A percentile compares a stretch with the other conserved stretches of the same genome.
Conservation (phyloP, 2,113 vertebrate genomes). For the Lycaon pictus region DNA sequence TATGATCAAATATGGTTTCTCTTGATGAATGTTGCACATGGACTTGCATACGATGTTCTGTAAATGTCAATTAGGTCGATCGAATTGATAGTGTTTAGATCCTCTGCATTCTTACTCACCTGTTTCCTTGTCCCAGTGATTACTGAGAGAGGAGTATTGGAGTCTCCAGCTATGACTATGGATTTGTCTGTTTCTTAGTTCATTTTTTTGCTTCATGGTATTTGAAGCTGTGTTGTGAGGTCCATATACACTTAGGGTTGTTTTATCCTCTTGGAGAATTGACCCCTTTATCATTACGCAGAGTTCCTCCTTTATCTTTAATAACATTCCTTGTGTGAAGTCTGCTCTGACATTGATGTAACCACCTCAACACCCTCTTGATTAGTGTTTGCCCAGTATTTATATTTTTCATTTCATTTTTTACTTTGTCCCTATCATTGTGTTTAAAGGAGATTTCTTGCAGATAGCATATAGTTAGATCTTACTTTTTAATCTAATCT, state of each 20-base stretch:
- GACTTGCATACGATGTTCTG: background rate
- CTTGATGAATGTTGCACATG: background rate
- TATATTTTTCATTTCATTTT: background rate
- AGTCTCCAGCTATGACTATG: background rate
- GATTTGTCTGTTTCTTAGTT: background rate
- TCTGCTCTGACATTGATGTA: background rate
- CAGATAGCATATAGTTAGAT: background rate
- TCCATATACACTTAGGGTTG: background rate
- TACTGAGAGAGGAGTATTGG: background rate
- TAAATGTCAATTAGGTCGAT: background rate
- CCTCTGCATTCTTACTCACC: background rate
- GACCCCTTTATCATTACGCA: background rate
- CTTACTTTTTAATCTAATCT: background rate
- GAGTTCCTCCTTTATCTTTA: background rate
- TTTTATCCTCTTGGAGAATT: background rate
- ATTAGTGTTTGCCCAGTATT: background rate
- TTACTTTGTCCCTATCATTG: background rate
- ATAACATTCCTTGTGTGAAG: background rate
- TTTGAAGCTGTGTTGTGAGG: background rate
- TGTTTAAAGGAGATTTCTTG: background rate
- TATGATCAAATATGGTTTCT: background rate
- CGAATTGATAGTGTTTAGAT: background rate
- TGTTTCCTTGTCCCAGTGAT: background rate
- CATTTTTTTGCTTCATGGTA: background rate
- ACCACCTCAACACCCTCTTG: background rate